Evolutionary conservation across 2,113 vertebrate species (phyloP), one percentile per base, ranked within the genome.

Genomic region (Pomatorhinus ruficollis): DNA sequence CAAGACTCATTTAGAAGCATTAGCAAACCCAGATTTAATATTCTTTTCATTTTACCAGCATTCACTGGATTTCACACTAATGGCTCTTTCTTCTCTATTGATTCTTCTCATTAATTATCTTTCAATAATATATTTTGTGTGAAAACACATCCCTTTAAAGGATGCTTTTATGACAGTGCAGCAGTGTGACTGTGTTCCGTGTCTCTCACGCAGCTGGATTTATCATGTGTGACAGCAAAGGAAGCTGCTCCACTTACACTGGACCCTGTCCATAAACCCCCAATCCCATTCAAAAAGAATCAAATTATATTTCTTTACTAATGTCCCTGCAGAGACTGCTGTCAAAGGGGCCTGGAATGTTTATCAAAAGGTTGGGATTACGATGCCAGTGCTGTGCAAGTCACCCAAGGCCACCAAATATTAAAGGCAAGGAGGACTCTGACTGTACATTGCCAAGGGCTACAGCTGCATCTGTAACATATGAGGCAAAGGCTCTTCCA

Each of bases 91-190:
- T 95, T 89, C 89, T 94, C 60, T 68, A 75, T 65, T 89, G 95
- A 93, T 83, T 94, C 63, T 95, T 90, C 79, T 93, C 66, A 79
- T 97, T 96, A 97, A 95, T 96, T 96, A 79, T 66, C 86, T 83
- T 92, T 92, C 91, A 93, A 70, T 40, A 81, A 69, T 33, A 20
- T 79, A 79, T 81, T 93, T 93, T 76, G 83, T 27, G 24, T 79
- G 79, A 69, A 78, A 88, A 69, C 45, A 84, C 63, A 75, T 21
- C 16, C 45, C 49, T 91, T 89, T 50, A 68, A 92, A 69, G 74
- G 70, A 59, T 69, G 47, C 33, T 75, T 90, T 96, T 50, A 83
- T 66, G 59, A 20, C 44, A 86, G 47, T 35, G 42, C 63, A 82
- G 65, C 50, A 52, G 82, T 15, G 33, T 87, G 47, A 33, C 59